Conservation (phyloP, 2,797 vertebrate species). For the Nyctalus aviator region DNA sequence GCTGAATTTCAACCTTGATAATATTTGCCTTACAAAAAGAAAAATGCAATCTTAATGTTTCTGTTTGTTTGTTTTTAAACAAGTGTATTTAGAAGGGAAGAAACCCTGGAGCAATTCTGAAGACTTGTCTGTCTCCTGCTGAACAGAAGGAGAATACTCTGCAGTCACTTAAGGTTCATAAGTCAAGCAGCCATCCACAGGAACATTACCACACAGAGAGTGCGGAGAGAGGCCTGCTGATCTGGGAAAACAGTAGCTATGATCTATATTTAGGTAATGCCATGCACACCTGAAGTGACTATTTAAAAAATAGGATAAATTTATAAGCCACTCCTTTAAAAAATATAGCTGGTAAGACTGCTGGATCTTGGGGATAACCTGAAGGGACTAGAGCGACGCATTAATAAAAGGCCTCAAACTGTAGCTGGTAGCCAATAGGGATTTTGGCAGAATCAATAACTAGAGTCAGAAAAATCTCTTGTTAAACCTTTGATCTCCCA, state of each 20-base stretch:
- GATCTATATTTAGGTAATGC: conserved; percentile 39
- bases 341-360: conserved; percentile 52
- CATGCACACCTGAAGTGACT: conserved; percentile 6
- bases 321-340: conserved; percentile 57
- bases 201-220: neutral
- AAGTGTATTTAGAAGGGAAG: neutral
- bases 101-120: neutral
- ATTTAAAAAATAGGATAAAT: neutral
- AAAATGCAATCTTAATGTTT: neutral
- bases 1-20: neutral
- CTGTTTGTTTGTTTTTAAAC: conserved; percentile 12
- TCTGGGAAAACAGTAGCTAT: neutral
- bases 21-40: conserved; percentile 7
- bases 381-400: conserved; percentile 58
- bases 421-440: conserved; percentile 26
- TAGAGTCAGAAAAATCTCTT: conserved; percentile 54
- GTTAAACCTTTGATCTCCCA: conserved; percentile 66
- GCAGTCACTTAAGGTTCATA: neutral
- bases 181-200: neutral
- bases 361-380: conserved; percentile 66
- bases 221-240: neutral
- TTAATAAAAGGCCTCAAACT: conserved; percentile 73
- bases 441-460: conserved; percentile 76
- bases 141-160: neutral
- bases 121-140: neutral